Evolutionary conservation across 2,113 vertebrate genomes (phyloP).

Genomic region (Cochlearius cochlearius): DNA sequence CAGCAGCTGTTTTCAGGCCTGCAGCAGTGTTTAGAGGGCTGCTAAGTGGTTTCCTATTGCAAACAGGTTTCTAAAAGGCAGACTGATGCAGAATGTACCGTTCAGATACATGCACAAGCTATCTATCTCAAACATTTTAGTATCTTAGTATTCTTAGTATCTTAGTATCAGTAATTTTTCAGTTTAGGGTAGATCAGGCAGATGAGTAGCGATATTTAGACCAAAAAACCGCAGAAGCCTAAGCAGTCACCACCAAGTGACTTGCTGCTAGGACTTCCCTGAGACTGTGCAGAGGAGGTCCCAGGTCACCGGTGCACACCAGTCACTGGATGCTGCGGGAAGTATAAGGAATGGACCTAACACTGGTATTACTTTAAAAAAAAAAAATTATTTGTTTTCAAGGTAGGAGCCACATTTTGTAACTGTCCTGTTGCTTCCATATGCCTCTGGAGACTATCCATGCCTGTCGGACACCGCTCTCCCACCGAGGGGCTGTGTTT

Average conservation of each 20-base stretch:
- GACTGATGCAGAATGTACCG: background rate
- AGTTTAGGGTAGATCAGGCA: background rate
- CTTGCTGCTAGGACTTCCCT: background rate
- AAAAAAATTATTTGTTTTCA: background rate
- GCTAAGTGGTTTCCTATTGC: background rate
- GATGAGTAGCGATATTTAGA: background rate
- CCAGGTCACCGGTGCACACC: fast-evolving
- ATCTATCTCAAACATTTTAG: background rate
- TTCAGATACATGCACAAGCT: background rate
- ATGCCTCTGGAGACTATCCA: background rate
- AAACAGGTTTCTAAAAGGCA: background rate
- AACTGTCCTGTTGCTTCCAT: background rate
- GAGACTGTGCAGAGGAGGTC: background rate
- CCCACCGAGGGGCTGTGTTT: background rate
- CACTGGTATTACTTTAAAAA: background rate
- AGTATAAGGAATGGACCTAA: background rate
- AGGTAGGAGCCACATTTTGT: background rate
- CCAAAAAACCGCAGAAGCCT: background rate
- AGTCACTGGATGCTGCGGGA: fast-evolving
- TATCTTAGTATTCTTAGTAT: background rate
- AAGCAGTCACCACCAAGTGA: background rate
- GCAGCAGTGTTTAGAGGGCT: background rate
- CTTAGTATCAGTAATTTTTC: background rate
- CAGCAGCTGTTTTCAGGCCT: background rate
- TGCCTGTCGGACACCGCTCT: fast-evolving